Conservation (phyloP, 2,113 vertebrate genomes). For the Gadus macrocephalus region DNA sequence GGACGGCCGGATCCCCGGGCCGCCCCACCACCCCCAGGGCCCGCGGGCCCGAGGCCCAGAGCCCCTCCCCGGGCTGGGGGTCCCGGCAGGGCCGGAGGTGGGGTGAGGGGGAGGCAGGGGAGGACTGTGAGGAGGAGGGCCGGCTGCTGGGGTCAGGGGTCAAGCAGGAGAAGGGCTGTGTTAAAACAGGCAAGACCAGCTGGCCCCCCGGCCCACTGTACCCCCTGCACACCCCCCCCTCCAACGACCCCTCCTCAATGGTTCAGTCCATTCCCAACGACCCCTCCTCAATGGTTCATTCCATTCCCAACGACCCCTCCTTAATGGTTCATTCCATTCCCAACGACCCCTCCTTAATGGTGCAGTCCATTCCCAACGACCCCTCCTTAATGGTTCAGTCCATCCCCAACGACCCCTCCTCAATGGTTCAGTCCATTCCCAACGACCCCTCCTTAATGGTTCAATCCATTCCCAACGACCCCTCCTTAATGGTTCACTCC, state of each 20-base stretch:
- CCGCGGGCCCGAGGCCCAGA: slow-evolving; percentile 82
- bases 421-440: slow-evolving; percentile 56
- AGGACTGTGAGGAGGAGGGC: slow-evolving; percentile 80
- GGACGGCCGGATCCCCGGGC: slow-evolving; percentile 80
- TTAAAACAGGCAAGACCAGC: slow-evolving; percentile 83
- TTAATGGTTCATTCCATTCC: slow-evolving; percentile 56
- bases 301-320: slow-evolving; percentile 65
- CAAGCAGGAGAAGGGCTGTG: slow-evolving; percentile 80
- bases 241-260: slow-evolving; percentile 6
- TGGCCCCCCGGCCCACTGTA: slow-evolving; percentile 81
- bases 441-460: slow-evolving; percentile 49
- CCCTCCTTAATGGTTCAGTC: slow-evolving; percentile 53
- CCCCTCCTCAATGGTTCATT: slow-evolving; percentile 51
- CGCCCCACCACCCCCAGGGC: slow-evolving; percentile 89
- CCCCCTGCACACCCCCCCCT: slow-evolving; percentile 76
- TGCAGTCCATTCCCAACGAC: slow-evolving; percentile 60
- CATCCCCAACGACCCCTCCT: slow-evolving; percentile 64
- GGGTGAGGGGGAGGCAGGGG: slow-evolving; percentile 80
- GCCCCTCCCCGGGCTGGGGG: slow-evolving; percentile 81
- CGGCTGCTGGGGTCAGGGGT: slow-evolving; percentile 73
- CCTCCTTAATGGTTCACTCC: slow-evolving; percentile 84
- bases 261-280: slow-evolving; percentile 60
- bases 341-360: slow-evolving; percentile 48
- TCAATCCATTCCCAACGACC: slow-evolving; percentile 70
- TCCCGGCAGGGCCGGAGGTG: slow-evolving; percentile 86